Evolutionary conservation across 2,113 vertebrate species (phyloP).

Genomic region (Echinops telfairi): DNA sequence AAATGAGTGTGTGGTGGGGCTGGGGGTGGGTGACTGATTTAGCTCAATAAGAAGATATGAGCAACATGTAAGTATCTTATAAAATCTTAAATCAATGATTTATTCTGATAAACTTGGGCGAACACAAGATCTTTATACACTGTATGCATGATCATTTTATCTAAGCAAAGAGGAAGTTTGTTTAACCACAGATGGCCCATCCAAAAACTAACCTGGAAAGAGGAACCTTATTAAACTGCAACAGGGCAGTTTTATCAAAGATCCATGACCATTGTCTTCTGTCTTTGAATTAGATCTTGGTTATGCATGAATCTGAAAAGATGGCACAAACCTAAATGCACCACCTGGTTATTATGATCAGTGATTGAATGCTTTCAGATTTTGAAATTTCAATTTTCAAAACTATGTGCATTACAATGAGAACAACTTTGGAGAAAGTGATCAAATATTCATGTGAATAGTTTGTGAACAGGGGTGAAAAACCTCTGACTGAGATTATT

Average conservation of each 20-base stretch:
- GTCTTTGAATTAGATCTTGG: constrained; percentile 45
- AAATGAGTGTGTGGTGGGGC: constrained; percentile 82
- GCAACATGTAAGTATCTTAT: constrained; percentile 81
- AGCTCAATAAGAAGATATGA: constrained; percentile 85
- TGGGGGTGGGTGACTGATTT: constrained; percentile 79
- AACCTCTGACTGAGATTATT: constrained; percentile 49
- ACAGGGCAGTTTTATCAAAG: constrained; percentile 24
- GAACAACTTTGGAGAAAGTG: not conserved
- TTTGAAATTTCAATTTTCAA: not conserved
- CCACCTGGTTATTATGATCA: not conserved
- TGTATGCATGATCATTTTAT: constrained; percentile 77
- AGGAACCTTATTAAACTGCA: constrained; percentile 39
- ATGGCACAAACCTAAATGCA: not conserved
- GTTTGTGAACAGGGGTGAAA: not conserved
- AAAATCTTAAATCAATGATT: constrained; percentile 84
- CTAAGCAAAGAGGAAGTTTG: constrained; percentile 68
- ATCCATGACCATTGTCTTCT: not conserved
- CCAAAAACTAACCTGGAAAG: not conserved
- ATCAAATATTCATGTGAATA: not conserved
- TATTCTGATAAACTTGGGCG: constrained; percentile 77
- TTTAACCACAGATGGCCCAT: constrained; percentile 68
- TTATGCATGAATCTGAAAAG: constrained; percentile 17
- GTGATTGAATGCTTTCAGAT: not conserved
- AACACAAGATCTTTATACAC: constrained; percentile 65
- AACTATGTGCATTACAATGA: not conserved